phyloP scores from a whole-genome alignment of 2,113 vertebrate species.

The Nycticebus coucang region DNA sequence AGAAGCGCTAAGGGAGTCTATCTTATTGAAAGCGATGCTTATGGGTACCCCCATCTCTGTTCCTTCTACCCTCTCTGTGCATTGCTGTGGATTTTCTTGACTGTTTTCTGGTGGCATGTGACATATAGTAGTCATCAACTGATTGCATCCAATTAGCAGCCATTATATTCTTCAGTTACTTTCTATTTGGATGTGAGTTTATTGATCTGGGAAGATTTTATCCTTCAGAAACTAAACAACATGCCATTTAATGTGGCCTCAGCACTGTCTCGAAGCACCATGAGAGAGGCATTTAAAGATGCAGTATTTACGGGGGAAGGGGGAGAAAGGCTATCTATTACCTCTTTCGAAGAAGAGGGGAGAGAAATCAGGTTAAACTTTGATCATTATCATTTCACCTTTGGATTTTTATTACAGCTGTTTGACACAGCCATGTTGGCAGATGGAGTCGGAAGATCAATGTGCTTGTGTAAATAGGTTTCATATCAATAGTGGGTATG shows the following conservation, averaged over 20 bases:
- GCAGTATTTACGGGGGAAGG: not conserved
- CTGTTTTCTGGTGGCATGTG: slow-evolving; percentile 56
- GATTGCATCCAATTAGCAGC: slow-evolving; percentile 67
- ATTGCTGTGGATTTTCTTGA: slow-evolving; percentile 23
- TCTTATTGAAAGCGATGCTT: not conserved
- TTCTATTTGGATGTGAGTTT: slow-evolving; percentile 72
- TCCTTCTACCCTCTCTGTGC: not conserved
- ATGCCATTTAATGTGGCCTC: slow-evolving; percentile 68
- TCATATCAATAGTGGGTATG: slow-evolving; percentile 79
- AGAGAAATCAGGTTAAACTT: slow-evolving; percentile 63
- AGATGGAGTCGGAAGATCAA: slow-evolving; percentile 82
- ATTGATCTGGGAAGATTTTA: slow-evolving; percentile 75
- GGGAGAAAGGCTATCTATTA: not conserved
- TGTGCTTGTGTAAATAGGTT: slow-evolving; percentile 72
- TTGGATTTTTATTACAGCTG: slow-evolving; percentile 81
- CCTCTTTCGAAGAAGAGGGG: slow-evolving; percentile 70
- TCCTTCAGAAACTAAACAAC: slow-evolving; percentile 73
- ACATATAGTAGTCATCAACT: slow-evolving; percentile 3
- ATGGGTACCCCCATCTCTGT: no score
- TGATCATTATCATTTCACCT: slow-evolving; percentile 80
- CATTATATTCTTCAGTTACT: slow-evolving; percentile 68
- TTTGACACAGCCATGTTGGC: slow-evolving; percentile 74
- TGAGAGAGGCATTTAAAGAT: slow-evolving; percentile 66
- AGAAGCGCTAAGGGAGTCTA: not conserved
- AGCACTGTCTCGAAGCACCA: slow-evolving; percentile 60